A percentile compares a stretch with the other conserved stretches of the same genome.
Evolutionary conservation across 1,140 invertebrate species (phyloP).

Genomic region (Aphelenchoides besseyi): DNA sequence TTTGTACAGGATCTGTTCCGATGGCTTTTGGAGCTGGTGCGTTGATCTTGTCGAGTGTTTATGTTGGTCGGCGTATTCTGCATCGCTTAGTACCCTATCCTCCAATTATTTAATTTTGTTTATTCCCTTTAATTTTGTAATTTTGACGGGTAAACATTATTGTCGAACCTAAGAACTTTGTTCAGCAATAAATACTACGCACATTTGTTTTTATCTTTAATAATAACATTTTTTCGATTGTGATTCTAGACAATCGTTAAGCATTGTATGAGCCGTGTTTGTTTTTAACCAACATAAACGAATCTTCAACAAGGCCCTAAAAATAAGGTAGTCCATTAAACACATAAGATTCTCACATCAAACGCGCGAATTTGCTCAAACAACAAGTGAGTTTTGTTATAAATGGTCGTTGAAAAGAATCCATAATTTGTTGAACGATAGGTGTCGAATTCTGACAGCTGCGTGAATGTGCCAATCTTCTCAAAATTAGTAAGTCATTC

Average conservation of each 20-base stretch:
- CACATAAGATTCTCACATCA: conserved; percentile 19
- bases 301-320: conserved; percentile 18
- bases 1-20: background rate
- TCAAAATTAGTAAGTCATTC: no score
- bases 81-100: background rate
- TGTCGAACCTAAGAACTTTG: background rate
- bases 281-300: conserved; percentile 12
- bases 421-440: conserved; percentile 23
- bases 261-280: conserved; percentile 13
- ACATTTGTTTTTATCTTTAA: no score
- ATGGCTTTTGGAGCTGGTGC: background rate
- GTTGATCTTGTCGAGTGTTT: background rate
- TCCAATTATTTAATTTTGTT: background rate
- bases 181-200: background rate
- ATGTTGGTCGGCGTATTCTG: background rate
- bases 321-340: background rate
- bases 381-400: conserved; percentile 17
- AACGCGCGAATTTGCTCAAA: conserved; percentile 15
- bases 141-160: background rate
- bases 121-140: background rate
- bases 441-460: background rate
- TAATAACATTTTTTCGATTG: background rate
- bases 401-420: conserved; percentile 1
- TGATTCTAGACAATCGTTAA: background rate
- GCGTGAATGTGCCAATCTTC: conserved; percentile 19